These are phyloP conservation scores for Caenorhabditis tropicalis DNA, from an alignment of 1,140 invertebrate species.

Conservation along the genomic window DNA sequence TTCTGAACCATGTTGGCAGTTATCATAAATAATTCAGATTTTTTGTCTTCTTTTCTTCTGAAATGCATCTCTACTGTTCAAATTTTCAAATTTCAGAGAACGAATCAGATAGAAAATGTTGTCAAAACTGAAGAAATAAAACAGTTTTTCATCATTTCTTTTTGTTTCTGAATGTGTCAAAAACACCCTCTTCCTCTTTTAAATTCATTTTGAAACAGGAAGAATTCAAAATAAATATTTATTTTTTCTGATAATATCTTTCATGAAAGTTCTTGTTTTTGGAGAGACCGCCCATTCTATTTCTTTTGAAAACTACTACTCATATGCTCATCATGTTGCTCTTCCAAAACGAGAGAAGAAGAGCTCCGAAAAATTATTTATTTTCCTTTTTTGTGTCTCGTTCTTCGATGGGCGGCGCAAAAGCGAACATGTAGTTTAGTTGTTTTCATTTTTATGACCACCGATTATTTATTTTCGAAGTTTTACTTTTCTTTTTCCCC, in stretches of 20 bases:
- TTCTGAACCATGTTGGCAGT: neutral
- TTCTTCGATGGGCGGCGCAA: neutral
- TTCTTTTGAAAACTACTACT: conserved; percentile 30
- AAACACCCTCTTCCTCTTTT: neutral
- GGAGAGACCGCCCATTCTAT: neutral
- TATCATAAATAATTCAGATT: neutral
- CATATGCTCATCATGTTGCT: conserved; percentile 35
- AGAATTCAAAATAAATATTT: neutral
- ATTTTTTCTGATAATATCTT: neutral
- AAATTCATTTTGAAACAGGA: neutral
- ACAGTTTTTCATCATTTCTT: neutral
- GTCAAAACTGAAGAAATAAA: neutral
- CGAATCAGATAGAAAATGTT: neutral
- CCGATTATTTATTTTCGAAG: neutral
- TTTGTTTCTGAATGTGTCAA: neutral
- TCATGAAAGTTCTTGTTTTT: neutral
- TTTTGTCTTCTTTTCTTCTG: too few species aligned
- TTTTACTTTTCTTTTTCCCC: neutral
- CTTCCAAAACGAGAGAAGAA: neutral
- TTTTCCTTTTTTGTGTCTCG: conserved; percentile 14
- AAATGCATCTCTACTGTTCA: neutral
- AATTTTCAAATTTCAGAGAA: neutral
- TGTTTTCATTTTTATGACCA: conserved; percentile 9
- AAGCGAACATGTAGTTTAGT: neutral
- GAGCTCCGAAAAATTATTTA: conserved; percentile 27